Conservation (phyloP, 1,140 invertebrate genomes). For the Cydia fagiglandana region DNA sequence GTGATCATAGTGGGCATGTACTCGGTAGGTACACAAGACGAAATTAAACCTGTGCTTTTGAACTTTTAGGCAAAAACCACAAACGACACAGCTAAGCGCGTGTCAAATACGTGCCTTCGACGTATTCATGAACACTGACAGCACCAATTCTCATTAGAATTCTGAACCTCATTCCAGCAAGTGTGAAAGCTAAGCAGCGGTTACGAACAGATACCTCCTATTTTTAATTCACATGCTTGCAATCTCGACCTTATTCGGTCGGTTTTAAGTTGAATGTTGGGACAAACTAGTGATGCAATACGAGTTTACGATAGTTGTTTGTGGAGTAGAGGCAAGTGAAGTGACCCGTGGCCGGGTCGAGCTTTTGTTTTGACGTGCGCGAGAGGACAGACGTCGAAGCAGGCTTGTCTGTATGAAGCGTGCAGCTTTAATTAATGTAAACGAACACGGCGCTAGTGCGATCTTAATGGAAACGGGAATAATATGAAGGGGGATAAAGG, state of each 20-base stretch:
- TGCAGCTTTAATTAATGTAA: conserved; percentile 15
- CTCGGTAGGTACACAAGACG: too few species aligned
- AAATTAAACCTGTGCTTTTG: neutral
- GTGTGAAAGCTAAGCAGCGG: conserved; percentile 19
- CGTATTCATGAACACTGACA: conserved; percentile 9
- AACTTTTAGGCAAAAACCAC: neutral
- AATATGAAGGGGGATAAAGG: neutral
- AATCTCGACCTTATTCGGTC: neutral
- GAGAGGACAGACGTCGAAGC: conserved; percentile 17
- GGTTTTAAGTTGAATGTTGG: neutral
- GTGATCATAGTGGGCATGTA: too few species aligned
- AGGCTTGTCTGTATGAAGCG: conserved; percentile 6
- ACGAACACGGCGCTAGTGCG: neutral
- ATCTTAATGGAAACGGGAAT: conserved; percentile 11
- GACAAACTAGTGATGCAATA: neutral
- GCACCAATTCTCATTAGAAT: conserved; percentile 18
- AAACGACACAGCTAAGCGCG: neutral
- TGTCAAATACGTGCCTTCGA: conserved; percentile 5
- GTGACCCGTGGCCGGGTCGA: conserved; percentile 14
- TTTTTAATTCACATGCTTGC: neutral
- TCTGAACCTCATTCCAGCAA: conserved; percentile 13
- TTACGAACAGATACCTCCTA: neutral
- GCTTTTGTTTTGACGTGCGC: conserved; percentile 14
- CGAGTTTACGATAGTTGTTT: neutral
- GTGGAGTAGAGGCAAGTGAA: conserved; percentile 7